Conservation (phyloP, 1,140 invertebrate species). For the Argopecten irradians region DNA sequence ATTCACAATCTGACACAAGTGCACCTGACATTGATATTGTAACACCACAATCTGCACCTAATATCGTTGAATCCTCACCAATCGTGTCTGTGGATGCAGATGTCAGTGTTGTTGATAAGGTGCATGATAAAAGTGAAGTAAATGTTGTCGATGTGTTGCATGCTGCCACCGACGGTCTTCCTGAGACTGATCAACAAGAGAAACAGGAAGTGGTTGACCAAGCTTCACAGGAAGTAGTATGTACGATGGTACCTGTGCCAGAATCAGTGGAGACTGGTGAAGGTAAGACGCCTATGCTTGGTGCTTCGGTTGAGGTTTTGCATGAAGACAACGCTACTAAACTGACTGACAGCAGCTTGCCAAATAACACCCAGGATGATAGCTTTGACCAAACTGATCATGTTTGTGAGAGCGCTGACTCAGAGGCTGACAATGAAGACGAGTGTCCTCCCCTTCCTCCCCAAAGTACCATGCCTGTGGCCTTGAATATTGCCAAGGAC, state of each 20-base stretch:
- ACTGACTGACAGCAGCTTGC: neutral
- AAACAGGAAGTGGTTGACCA: neutral
- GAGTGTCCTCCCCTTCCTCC: neutral
- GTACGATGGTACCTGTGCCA: neutral
- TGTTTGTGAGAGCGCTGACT: neutral
- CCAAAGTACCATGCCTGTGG: neutral
- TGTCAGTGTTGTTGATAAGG: neutral
- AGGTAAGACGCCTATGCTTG: conserved; percentile 4
- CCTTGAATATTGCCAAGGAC: neutral
- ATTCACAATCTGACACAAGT: neutral
- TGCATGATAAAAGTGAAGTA: neutral
- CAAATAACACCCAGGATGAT: neutral
- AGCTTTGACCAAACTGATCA: neutral
- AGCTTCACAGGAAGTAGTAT: neutral
- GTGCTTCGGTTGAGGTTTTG: conserved; percentile 28
- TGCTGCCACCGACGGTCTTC: neutral
- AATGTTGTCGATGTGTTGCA: neutral
- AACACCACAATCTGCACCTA: neutral
- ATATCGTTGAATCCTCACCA: neutral
- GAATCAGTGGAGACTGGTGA: neutral
- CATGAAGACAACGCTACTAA: conserved; percentile 3
- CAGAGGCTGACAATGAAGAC: neutral
- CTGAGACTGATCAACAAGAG: neutral
- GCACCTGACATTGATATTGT: conserved; percentile 25
- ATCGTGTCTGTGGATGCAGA: conserved; percentile 17